Base-by-base conservation (phyloP, 2,797 vertebrate genomes). In the Holocentrus rufus region DNA sequence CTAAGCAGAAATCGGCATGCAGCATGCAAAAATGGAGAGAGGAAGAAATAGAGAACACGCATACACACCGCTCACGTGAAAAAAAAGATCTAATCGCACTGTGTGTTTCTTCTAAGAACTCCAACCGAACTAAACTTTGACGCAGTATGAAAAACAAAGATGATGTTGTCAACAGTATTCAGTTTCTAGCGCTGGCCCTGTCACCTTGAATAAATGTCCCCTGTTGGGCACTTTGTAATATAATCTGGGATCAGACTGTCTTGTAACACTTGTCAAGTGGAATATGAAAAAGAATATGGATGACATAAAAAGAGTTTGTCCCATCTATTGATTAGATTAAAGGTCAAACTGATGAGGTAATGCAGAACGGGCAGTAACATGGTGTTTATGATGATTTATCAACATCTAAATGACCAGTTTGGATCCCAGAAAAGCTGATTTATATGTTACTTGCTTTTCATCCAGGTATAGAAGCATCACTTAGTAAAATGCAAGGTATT, bases 261-360 rank as follows among this genome's bases (percentile, higher is more conserved):
- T 71, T 55, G 52, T 72, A 82, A 89, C 79, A 82, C 67, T 85
- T 87, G 71, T 67, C 47, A 56, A 67, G 61, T 69, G 54, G 7
- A 20, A 74, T 36, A 72, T 78, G 61, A 72, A 25, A 42, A 46
- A 27, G 72, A 72, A 74, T 13, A 69, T 76, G 65, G 18, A 60
- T 34, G n/a, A 60, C 14, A 63, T 27, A 61, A 57, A 54, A 70
- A 59, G 15, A 30, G 5, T 52, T 17, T 56, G 13, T 34, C 20
- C 7, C 3, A 52, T 56, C 4, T 52, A 27, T 57, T 58, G 20
- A 74, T 52, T 30, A 50, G 22, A 71, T 71, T 76, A 85, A 68
- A 71, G 59, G 57, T 87, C 69, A 85, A 60, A 64, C 9, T 62
- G 65, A 74, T 86, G 79, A 70, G 46, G 22, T 69, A 49, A 70